Evolutionary conservation across 2,888 invertebrate genomes (phyloP), one percentile per base, ranked within the genome.

Genomic region (Tortricodes alternella): DNA sequence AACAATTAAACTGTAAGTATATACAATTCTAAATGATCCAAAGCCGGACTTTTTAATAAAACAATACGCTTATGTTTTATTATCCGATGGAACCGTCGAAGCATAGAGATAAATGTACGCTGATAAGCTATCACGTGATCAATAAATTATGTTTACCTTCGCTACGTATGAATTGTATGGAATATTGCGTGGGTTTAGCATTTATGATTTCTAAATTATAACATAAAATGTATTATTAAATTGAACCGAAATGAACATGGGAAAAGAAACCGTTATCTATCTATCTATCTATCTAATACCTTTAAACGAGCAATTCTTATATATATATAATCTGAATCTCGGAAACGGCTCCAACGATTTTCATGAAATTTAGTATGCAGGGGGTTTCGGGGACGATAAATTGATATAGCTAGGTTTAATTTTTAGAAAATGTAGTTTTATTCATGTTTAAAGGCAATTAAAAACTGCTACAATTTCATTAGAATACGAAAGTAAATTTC

Each of bases 121-220:
- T 8, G 89, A 89, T 88, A 88, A 78, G 71, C 68, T 85, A 89
- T 88, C 87, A 69, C 63, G 65, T 73, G 85, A 88, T 89, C 88
- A 83, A 89, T 89, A 89, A 72, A 80, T 73, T 68, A 64, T 75
- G 73, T 74, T 75, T 73, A 76, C 78, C 76, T 76, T 77, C 70
- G 78, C 70, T 68, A 62, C 58, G 50, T 51, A 56, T 23, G 44
- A 44, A 50, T 53, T 51, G 34, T 58, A 50, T 37, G 46, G 41
- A 43, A 51, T 48, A 49, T 46, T 56, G 53, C 58, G 62, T 61
- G 58, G 62, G 62, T 34, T 61, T 35, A 57, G 53, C 41, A 21
- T 38, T 59, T 56, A 62, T 64, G 46, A 34, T 46, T 58, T n/a
- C 43, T 32, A 48, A 55, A 34, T 34, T 9, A 4, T 11, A 1